Base-by-base conservation (phyloP, 2,888 invertebrate genomes). In the Drosophila seclusa region DNA sequence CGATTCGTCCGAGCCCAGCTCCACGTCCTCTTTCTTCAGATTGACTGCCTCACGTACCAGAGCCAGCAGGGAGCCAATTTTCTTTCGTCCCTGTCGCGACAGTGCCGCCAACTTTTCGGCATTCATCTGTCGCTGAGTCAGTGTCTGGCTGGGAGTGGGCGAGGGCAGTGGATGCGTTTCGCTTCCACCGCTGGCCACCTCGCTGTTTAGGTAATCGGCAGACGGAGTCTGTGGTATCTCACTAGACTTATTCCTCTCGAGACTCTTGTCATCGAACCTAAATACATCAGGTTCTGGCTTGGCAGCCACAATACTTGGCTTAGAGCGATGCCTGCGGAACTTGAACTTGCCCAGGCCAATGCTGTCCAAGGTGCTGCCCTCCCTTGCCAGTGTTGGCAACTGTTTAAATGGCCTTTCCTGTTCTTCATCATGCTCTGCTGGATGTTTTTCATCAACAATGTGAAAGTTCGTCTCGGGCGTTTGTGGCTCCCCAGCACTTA, bases 361-460 rank as follows among this genome's bases (percentile, higher is more conserved):
- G 13, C 81, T 74, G 0, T 79, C 87, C 4, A 72, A 63, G 11
- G 78, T 57, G 2, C 76, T 72, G 16, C 66, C 53, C 10, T 80
- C 87, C 16, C 72, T 89, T 48, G 75, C 59, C 52, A 71, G 67
- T 31, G 82, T 63, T n/a, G 63, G 52, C 34, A 40, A 11, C n/a
- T 70, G 70, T 21, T 62, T 76, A 2, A 21, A n/a, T 8, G 59
- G 59, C 0, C 27, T 52, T 32, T 73, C 66, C 54, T 62, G 73
- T 29, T 73, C 69, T 24, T 87, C 73, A 38, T 79, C 72, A 38
- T 78, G 68, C 5, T 74, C 69, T 4, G 78, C 73, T 7, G 89
- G 71, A 34, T 94, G 94, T 90, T 94, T 95, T 48, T 94, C 93
- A 91, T 94, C 94, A 11, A 95, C 91, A 29, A 95, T 91, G 80